Base-by-base conservation (phyloP, 2,888 invertebrate genomes). In the Allacma fusca region DNA sequence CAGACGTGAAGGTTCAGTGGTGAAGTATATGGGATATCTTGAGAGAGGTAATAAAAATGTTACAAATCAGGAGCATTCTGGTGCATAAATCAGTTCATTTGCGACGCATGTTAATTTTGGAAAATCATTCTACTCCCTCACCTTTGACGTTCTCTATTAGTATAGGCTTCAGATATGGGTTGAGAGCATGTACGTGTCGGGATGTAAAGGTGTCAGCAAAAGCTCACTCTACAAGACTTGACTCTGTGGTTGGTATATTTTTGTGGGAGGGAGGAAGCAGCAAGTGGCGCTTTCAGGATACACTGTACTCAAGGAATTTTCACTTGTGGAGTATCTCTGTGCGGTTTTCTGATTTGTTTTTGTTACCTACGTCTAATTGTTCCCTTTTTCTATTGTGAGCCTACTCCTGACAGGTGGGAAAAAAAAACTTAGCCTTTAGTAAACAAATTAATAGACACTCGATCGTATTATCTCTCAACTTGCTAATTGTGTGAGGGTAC, bases 221-320 rank as follows among this genome's bases (percentile, higher is more conserved):
- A 40, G 13, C 13, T 40, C 13, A 5, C 13, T 40, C 13, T 9
- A 5, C 13, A 9, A 40, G 13, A 5, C n/a, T 16, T 50, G 50
- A 50, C n/a, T 50, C 50, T 50, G 50, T 50, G 50, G 34, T 34
- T 50, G 50, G 50, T n/a, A 19, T 50, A 9, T 4, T 19, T 4
- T 50, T 50, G 50, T 50, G n/a, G 50, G 50, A 50, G 50, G 16
- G 50, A 50, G 50, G 50, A 50, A 50, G 50, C 50, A 50, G 19
- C 40, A 34, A 34, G 34, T 34, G 34, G 34, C 4, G 9, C 9
- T 34, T 34, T 4, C 5, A 7, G 34, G 34, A 34, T 4, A 34
- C 5, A 1, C 4, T 50, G 50, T 50, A 50, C 2, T 2, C 19
- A 50, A 50, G 50, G 50, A 50, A 34, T 50, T 50, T 50, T 16